Base-by-base conservation (phyloP, 2,113 vertebrate species). In the Chamaea fasciata region DNA sequence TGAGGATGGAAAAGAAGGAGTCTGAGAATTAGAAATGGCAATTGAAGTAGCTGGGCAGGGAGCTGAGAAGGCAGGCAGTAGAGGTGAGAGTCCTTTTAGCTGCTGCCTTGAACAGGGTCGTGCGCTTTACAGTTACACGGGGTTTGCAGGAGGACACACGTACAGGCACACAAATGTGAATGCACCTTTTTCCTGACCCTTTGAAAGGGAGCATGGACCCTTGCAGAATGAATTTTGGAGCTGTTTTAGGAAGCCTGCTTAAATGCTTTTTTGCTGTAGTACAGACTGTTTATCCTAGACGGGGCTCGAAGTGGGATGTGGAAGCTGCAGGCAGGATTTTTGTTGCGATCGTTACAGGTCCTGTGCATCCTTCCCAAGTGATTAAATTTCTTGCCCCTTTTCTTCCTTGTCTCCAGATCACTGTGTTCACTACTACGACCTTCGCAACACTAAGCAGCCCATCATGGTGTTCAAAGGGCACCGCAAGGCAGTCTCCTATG, bases 381-480 rank as follows among this genome's bases (percentile, higher is more conserved):
- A 78, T 75, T 1, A 52, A 56, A 31, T 67, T n/a, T 53, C 71
- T 75, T 86, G 5, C 37, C 67, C 30, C 50, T 95, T 35, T 26
- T 44, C 19, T 44, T 27, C 55, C 75, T 92, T 42, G 3, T 39
- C 65, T 87, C 7, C 97, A 99, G 99, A 99, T 98, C 99, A 99
- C 98, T 99, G 99, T 98, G 99, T 99, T 92, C 99, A 99, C 98
- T 99, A 99, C 98, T 99, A 99, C 6, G 99, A 99, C 96, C 99
- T 99, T 69, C 98, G 99, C 95, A 99, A 99, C 99, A 99, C 99
- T 98, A 99, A 99, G 92, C 99, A 99, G 96, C 99, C 99, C 18
- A 99, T 99, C 97, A 99, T 99, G 99, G 99, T 99, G 80, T 99
- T 99, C 97, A 99, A 99, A 96, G 99, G 99, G 89, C 99, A 99